Evolutionary conservation across 2,888 invertebrate species (phyloP).

Genomic region (Euzophera pinguis): DNA sequence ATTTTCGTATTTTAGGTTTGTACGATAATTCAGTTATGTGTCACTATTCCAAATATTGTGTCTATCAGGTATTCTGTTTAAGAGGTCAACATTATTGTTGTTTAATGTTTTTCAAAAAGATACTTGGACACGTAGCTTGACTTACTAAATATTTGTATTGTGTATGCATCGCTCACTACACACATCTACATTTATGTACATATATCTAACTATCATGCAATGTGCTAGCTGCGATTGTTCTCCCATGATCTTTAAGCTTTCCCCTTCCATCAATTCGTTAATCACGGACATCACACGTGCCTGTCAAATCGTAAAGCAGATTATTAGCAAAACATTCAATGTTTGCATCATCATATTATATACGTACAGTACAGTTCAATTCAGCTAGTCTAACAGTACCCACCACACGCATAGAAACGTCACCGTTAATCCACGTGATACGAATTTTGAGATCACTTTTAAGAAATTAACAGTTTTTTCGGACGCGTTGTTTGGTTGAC

Average conservation of each 20-base stretch:
- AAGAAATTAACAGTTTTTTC: neutral
- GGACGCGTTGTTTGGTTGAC: neutral
- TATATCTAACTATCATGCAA: neutral
- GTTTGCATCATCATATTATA: neutral
- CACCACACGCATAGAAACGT: neutral
- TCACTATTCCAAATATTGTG: too few relatives aligned
- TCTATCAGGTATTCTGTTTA: too few relatives aligned
- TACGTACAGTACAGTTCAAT: neutral
- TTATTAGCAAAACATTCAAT: neutral
- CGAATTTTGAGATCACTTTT: constrained; percentile 2
- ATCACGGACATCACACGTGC: constrained; percentile 5
- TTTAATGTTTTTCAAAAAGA: too few relatives aligned
- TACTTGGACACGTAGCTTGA: too few relatives aligned
- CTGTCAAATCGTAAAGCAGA: constrained; percentile 4
- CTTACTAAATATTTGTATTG: too few relatives aligned
- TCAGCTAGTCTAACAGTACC: constrained; percentile 4
- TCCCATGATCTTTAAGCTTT: neutral
- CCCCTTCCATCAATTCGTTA: neutral
- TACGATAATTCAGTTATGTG: too few relatives aligned
- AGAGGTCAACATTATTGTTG: too few relatives aligned
- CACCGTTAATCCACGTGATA: constrained; percentile 10
- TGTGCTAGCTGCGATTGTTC: neutral
- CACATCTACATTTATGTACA: neutral
- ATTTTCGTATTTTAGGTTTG: too few relatives aligned
- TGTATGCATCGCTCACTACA: too few relatives aligned